Base-by-base conservation (phyloP, 1,140 invertebrate species). In the Amyelois transitella region DNA sequence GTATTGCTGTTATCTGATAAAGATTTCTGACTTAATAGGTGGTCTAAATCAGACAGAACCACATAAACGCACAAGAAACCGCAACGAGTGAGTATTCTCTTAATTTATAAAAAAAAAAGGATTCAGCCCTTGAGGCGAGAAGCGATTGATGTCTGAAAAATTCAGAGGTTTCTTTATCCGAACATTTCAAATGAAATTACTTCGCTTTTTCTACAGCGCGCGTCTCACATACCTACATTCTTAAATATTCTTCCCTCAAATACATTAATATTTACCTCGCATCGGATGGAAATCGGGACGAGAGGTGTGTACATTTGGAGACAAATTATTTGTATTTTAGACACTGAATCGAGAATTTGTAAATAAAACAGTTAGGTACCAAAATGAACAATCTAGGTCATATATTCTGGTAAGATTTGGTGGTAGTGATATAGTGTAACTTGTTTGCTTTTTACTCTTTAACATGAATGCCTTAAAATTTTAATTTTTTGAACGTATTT, bases 61-160 rank as follows among this genome's bases (percentile, higher is more conserved):
- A 38, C 8, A 38, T 1, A 32, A 32, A 12, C 20, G 20, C 20
- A 19, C 8, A 28, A 20, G 19, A 25, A 51, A 47, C 25, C 45
- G 21, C 38, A 51, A 18, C 19, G 38, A 43, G 51, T 58, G 55
- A 60, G 62, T 56, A 64, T 59, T 59, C 53, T 56, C 60, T 64
- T 59, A 64, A 64, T 64, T 64, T 64, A 64, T 60, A 59, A 59
- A 50, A 53, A 59, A 59, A 64, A 59, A 58, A 25, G 57, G 45
- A 56, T 58, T 47, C 53, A 53, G 50, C 53, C 50, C 53, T 52
- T 22, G 53, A 53, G 53, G 50, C 43, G 51, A 44, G 43, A 51
- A 53, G 53, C 62, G 62, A 64, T 64, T 59, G 57, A 59, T 56
- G 55, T 62, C 59, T 61, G 50, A 55, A 56, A 61, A 60, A 61